Conservation (phyloP, 2,113 vertebrate species). For the Proterorhinus semilunaris region DNA sequence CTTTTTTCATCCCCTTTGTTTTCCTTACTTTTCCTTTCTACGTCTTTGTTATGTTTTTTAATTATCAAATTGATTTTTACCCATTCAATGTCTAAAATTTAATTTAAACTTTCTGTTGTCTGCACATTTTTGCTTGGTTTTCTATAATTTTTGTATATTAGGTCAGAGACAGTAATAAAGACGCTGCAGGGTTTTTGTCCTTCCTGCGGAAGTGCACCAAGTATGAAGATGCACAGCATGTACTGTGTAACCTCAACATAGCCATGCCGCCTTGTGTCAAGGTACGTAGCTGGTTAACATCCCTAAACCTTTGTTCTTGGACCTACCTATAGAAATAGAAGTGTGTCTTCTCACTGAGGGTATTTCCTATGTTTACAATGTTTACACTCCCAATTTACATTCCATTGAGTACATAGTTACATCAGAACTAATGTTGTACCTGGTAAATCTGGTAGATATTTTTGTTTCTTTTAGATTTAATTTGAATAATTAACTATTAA, state of each 20-base stretch:
- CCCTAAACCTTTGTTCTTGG: slow-evolving; percentile 3
- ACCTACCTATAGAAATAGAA: not conserved
- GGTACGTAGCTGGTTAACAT: slow-evolving; percentile 67
- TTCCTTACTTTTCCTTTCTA: slow-evolving; percentile 3
- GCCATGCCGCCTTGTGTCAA: slow-evolving; percentile 92
- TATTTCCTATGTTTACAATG: not conserved
- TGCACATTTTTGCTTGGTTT: slow-evolving; percentile 2
- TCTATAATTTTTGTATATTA: slow-evolving; percentile 44
- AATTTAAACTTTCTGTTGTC: slow-evolving; percentile 9
- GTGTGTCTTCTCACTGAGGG: not conserved
- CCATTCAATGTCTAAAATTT: slow-evolving; percentile 2
- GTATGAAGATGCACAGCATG: slow-evolving; percentile 91
- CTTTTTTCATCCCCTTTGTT: slow-evolving; percentile 48
- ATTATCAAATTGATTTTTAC: not conserved
- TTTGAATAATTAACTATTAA: not conserved
- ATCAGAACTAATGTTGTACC: too few species aligned
- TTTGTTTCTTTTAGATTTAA: too few species aligned
- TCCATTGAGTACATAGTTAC: not conserved
- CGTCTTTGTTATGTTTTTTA: slow-evolving; percentile 2
- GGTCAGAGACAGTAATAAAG: slow-evolving; percentile 93
- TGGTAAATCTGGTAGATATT: too few species aligned
- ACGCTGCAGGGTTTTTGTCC: slow-evolving; percentile 87
- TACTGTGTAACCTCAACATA: slow-evolving; percentile 95
- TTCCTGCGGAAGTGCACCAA: slow-evolving; percentile 96
- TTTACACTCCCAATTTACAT: not conserved